Conservation (phyloP, 1,140 invertebrate genomes). For the Scaptomyza pallida region DNA sequence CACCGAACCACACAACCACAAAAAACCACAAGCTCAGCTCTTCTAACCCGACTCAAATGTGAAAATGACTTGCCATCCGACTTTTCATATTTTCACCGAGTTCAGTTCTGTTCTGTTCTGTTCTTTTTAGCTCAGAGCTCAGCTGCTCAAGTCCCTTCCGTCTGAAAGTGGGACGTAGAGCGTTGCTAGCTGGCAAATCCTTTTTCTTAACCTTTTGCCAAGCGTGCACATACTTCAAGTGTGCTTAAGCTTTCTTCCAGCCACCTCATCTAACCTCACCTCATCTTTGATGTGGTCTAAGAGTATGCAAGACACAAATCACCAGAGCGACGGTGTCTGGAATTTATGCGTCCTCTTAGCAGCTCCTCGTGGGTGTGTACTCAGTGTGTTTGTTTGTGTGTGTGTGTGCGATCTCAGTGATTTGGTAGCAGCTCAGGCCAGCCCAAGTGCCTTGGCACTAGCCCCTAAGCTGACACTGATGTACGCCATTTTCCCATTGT, state of each 20-base stretch:
- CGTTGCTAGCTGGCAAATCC: slow-evolving; percentile 54
- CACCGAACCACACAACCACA: slow-evolving; percentile 33
- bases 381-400: slow-evolving; percentile 1
- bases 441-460: slow-evolving; percentile 9
- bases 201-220: slow-evolving; percentile 67
- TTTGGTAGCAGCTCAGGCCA: slow-evolving; percentile 46
- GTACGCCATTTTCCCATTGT: slow-evolving; percentile 56
- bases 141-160: slow-evolving; percentile 10
- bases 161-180: slow-evolving; percentile 12
- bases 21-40: slow-evolving; percentile 51
- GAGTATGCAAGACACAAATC: slow-evolving; percentile 67
- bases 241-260: slow-evolving; percentile 51
- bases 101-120: slow-evolving; percentile 7
- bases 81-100: slow-evolving; percentile 69
- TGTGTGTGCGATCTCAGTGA: slow-evolving; percentile 65
- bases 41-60: slow-evolving; percentile 51
- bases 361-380: slow-evolving; percentile 10
- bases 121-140: too few relatives aligned
- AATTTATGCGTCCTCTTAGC: slow-evolving; percentile 71
- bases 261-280: slow-evolving; percentile 34
- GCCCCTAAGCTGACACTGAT: slow-evolving; percentile 75
- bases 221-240: slow-evolving; percentile 73
- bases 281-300: slow-evolving; percentile 73
- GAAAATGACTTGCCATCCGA: slow-evolving; percentile 58
- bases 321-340: slow-evolving; percentile 65